A percentile compares a stretch with the other conserved stretches of the same genome.
Evolutionary conservation across 2,888 invertebrate species (phyloP).

Genomic region (Aphidius colemani): DNA sequence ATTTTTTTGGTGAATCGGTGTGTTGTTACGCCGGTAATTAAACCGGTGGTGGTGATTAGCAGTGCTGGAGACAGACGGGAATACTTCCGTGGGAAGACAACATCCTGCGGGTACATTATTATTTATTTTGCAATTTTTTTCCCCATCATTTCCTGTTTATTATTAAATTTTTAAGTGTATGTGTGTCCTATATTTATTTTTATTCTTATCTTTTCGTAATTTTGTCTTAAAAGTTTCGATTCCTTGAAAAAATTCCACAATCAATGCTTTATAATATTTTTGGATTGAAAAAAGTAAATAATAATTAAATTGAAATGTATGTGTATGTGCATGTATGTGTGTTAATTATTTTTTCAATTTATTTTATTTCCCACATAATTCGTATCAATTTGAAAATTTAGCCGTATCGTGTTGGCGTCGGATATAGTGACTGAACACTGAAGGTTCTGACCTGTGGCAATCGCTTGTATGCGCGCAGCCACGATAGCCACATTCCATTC

Average conservation of each 20-base stretch:
- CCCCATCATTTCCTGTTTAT: not conserved
- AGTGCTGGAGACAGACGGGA: constrained; percentile 40
- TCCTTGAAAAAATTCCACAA: too few species aligned
- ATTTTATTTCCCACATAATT: not conserved
- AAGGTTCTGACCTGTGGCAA: constrained; percentile 58
- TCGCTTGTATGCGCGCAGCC: constrained; percentile 35
- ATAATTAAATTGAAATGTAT: too few species aligned
- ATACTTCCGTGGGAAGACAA: constrained; percentile 38
- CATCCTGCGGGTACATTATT: constrained; percentile 36
- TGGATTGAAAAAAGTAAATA: too few species aligned
- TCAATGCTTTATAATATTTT: too few species aligned
- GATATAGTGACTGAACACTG: constrained; percentile 31
- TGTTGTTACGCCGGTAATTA: constrained; percentile 16
- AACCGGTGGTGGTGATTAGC: constrained; percentile 28
- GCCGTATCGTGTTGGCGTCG: too few species aligned
- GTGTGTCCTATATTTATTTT: not conserved
- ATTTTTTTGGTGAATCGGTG: constrained; percentile 7
- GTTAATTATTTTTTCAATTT: too few species aligned
- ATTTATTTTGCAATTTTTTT: constrained; percentile 14
- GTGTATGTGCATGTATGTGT: too few species aligned
- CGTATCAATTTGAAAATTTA: not conserved
- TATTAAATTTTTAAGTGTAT: not conserved
- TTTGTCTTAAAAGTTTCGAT: not conserved
- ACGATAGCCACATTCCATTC: constrained; percentile 54
- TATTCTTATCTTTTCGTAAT: not conserved